Evolutionary conservation across 2,888 invertebrate species (phyloP).

Genomic region (Lasioglossum calceatum): DNA sequence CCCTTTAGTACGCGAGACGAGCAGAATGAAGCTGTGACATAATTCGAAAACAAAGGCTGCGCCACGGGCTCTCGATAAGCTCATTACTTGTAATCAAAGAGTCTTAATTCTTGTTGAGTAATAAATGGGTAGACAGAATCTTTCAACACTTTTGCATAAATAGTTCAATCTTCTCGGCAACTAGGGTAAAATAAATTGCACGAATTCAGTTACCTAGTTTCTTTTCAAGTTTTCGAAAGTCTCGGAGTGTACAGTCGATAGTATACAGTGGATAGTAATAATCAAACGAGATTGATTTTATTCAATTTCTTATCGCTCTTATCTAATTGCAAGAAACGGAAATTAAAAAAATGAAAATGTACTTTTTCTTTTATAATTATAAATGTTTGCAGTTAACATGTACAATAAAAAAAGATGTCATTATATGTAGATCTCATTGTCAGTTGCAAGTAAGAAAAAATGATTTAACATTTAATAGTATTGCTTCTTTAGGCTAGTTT

Average conservation of each 20-base stretch:
- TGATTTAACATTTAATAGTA: background rate
- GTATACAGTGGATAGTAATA: background rate
- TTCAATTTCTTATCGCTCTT: background rate
- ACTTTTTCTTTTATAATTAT: background rate
- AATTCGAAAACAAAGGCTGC: constrained; percentile 15
- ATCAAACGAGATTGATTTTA: background rate
- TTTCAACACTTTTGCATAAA: background rate
- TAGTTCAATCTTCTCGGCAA: background rate
- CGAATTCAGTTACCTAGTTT: background rate
- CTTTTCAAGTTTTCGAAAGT: background rate
- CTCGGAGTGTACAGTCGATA: background rate
- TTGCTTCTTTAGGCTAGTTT: background rate
- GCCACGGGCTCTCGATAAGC: background rate
- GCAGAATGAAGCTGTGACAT: constrained; percentile 5
- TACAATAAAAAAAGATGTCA: background rate
- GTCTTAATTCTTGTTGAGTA: constrained; percentile 19
- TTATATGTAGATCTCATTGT: background rate
- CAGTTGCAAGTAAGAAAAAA: background rate
- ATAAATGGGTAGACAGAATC: background rate
- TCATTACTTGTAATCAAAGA: constrained; percentile 15
- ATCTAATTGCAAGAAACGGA: background rate
- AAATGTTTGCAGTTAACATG: background rate
- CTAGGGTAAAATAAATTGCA: background rate
- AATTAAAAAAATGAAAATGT: background rate
- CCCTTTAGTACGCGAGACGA: background rate